Percentiles rank a stretch among this genome's conserved stretches.
phyloP scores from a whole-genome alignment of 1,140 invertebrate species.

The Chrysomallon squamiferum region DNA sequence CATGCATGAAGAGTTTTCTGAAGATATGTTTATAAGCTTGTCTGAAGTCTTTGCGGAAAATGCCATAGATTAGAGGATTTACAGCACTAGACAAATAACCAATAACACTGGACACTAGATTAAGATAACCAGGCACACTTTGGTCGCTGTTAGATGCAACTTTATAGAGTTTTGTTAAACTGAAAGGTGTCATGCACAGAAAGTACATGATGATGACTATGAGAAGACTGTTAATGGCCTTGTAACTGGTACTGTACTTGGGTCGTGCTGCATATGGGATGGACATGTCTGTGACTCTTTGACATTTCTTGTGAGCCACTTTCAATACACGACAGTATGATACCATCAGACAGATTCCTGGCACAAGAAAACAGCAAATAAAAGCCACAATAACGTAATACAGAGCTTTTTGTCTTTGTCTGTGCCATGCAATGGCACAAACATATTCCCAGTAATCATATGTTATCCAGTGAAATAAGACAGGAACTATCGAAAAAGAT shows the following conservation, averaged over 20 bases:
- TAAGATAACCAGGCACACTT: constrained; percentile 52
- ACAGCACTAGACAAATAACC: constrained; percentile 56
- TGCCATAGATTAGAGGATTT: constrained; percentile 62
- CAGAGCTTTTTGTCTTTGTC: constrained; percentile 29
- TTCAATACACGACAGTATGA: constrained; percentile 48
- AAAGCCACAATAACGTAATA: constrained; percentile 60
- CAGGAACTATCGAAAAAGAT: constrained; percentile 44
- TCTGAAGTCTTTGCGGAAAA: constrained; percentile 59
- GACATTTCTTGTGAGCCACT: constrained; percentile 26
- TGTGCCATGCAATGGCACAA: constrained; percentile 61
- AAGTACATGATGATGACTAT: constrained; percentile 59
- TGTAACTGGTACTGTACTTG: constrained; percentile 39
- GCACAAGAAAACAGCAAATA: constrained; percentile 56
- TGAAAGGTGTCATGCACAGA: constrained; percentile 62
- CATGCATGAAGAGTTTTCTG: neutral
- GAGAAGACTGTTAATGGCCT: constrained; percentile 54
- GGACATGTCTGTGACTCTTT: neutral
- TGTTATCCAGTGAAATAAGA: constrained; percentile 49
- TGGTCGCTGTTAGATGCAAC: constrained; percentile 23
- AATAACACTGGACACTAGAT: constrained; percentile 48
- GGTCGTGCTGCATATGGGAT: neutral
- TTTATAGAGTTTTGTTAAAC: constrained; percentile 62
- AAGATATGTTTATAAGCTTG: constrained; percentile 38
- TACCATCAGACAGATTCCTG: constrained; percentile 45
- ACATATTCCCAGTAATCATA: constrained; percentile 63